Evolutionary conservation across 2,113 vertebrate species (phyloP).

Genomic region (Melanotaenia duboulayi): DNA sequence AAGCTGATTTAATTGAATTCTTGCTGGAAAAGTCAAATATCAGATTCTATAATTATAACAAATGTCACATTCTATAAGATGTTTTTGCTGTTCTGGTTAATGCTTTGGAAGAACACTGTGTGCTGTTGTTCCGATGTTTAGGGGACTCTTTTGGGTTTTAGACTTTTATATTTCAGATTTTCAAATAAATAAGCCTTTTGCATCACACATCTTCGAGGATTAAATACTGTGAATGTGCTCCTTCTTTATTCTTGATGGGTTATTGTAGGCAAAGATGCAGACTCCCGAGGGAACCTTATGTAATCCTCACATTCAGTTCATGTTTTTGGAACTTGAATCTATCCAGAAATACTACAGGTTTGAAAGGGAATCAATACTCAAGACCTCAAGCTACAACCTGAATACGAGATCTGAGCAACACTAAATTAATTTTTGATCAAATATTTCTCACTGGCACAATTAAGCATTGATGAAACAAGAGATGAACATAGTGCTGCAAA

Average conservation of each 20-base stretch:
- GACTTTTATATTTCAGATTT: slow-evolving; percentile 3
- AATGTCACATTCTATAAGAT: too few species aligned
- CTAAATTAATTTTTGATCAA: slow-evolving; percentile 48
- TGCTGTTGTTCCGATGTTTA: slow-evolving; percentile 14
- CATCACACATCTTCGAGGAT: neutral
- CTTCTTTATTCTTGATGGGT: neutral
- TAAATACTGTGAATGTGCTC: neutral
- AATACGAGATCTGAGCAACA: slow-evolving; percentile 48
- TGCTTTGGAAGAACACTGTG: neutral
- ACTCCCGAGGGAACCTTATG: slow-evolving; percentile 2
- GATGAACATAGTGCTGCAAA: slow-evolving; percentile 1
- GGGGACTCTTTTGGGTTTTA: neutral
- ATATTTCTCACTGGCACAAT: slow-evolving; percentile 43
- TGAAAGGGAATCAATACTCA: slow-evolving; percentile 43
- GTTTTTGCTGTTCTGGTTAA: slow-evolving; percentile 6
- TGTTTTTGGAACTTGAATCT: slow-evolving; percentile 26
- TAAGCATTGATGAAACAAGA: slow-evolving; percentile 47
- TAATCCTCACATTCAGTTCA: slow-evolving; percentile 16
- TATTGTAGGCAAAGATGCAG: neutral
- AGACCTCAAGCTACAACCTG: slow-evolving; percentile 36
- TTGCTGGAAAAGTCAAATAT: neutral
- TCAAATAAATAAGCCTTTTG: neutral
- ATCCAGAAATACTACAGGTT: slow-evolving; percentile 25
- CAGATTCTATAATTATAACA: neutral
- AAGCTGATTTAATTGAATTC: neutral